Evolutionary conservation across 2,797 vertebrate genomes (phyloP).

Genomic region (Kryptopterus vitreolus): DNA sequence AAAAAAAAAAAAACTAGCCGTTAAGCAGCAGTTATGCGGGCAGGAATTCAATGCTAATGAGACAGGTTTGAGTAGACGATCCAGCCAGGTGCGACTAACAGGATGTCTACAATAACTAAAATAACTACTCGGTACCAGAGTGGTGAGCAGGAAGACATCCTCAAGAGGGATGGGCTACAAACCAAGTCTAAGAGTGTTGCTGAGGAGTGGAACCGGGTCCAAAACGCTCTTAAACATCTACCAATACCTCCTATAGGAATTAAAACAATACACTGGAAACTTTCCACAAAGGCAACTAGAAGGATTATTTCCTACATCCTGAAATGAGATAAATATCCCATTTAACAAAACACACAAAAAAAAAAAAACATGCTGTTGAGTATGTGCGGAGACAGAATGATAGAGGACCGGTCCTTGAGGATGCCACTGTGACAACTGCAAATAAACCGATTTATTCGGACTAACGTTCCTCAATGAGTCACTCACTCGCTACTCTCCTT

Average conservation of each 20-base stretch:
- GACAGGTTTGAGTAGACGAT: neutral
- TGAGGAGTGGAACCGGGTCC: too few relatives aligned
- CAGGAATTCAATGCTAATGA: neutral
- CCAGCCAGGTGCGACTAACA: neutral
- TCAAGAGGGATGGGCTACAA: neutral
- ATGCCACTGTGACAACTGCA: neutral
- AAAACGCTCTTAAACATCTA: neutral
- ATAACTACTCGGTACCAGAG: neutral
- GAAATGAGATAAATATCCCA: neutral
- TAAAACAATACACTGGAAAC: neutral
- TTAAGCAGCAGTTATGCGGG: neutral
- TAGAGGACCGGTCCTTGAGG: neutral
- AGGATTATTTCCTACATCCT: neutral
- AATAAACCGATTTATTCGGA: slow-evolving; percentile 35
- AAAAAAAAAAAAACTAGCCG: neutral
- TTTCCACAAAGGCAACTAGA: neutral
- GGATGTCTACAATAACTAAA: neutral
- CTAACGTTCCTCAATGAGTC: slow-evolving; percentile 22
- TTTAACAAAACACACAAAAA: neutral
- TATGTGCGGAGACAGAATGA: neutral
- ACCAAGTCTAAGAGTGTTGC: too few relatives aligned
- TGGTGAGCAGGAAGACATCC: neutral
- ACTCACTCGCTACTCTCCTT: slow-evolving; percentile 37
- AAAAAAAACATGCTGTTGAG: neutral
- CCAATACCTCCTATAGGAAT: neutral